phyloP scores from a whole-genome alignment of 1,140 invertebrate genomes.

The Meloidogyne hapla region DNA sequence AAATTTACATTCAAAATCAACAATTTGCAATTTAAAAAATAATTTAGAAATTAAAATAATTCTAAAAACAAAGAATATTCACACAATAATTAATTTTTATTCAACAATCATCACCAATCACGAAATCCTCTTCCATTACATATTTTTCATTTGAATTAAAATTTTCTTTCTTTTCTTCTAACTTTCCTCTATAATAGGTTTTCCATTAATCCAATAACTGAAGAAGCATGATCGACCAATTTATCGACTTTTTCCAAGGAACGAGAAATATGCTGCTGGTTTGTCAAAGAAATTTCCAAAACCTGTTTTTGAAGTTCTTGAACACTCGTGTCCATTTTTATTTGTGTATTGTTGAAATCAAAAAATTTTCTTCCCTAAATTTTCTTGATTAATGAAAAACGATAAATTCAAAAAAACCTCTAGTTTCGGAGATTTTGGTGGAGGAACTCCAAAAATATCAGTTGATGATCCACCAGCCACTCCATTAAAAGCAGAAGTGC shows the following conservation, averaged over 20 bases:
- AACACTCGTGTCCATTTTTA: no score
- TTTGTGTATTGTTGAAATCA: no score
- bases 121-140: background rate
- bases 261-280: no score
- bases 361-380: no score
- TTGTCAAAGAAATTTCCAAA: no score
- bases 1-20: conserved; percentile 2
- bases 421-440: no score
- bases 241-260: no score
- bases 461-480: background rate
- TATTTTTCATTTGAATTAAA: background rate
- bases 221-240: no score
- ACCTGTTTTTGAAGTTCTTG: no score
- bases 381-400: no score
- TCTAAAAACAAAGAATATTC: background rate
- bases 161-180: background rate
- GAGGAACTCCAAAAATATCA: background rate
- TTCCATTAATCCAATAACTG: no score
- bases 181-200: background rate
- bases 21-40: background rate
- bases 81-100: background rate
- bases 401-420: no score
- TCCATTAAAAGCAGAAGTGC: background rate
- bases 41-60: background rate
- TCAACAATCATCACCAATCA: background rate